phyloP scores from a whole-genome alignment of 2,797 vertebrate genomes.

The Acestrorhynchus altus region DNA sequence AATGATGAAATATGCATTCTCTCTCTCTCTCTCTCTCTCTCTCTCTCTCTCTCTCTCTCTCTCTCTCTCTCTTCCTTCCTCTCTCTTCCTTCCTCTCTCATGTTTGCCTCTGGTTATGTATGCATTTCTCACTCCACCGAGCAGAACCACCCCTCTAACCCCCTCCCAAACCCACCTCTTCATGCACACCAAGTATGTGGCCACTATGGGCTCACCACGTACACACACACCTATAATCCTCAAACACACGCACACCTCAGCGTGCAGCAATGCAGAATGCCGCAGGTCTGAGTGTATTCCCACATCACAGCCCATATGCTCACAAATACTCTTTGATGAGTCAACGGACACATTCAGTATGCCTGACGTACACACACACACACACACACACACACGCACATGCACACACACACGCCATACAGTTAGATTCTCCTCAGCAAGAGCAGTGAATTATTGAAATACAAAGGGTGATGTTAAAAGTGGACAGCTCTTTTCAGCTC shows the following conservation, averaged over 20 bases:
- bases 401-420: not conserved
- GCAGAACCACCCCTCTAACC: not conserved
- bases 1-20: too few relatives aligned
- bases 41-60: not conserved
- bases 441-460: conserved; percentile 70
- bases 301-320: conserved; percentile 34
- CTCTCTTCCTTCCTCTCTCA: not conserved
- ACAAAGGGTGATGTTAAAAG: conserved; percentile 68
- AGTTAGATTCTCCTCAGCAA: not conserved
- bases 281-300: conserved; percentile 38
- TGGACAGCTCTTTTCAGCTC: conserved; percentile 66
- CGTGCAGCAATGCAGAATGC: conserved; percentile 18
- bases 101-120: not conserved
- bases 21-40: too few relatives aligned
- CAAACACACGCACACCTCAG: not conserved
- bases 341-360: conserved; percentile 41
- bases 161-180: not conserved
- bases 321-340: conserved; percentile 39
- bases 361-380: conserved; percentile 40
- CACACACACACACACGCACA: not conserved
- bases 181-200: not conserved
- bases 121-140: not conserved
- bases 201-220: not conserved
- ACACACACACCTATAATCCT: not conserved
- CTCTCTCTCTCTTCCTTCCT: not conserved